Conservation (phyloP, 2,113 vertebrate species). For the Halichoeres trimaculatus region DNA sequence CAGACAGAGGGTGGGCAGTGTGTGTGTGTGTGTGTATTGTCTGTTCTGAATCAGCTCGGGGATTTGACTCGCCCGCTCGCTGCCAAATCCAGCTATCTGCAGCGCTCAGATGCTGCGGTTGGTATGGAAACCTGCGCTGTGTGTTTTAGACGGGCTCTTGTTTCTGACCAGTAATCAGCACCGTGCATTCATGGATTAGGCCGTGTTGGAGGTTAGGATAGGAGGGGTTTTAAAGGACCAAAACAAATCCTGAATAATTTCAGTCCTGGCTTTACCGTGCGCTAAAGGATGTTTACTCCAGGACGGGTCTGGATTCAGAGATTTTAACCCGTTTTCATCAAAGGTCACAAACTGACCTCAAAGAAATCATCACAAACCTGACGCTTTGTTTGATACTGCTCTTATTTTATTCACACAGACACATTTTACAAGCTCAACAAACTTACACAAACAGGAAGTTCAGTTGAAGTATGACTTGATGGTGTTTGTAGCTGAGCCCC, state of each 20-base stretch:
- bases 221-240: slow-evolving; percentile 51
- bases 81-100: slow-evolving; percentile 87
- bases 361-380: too few relatives aligned
- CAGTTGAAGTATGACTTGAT: too few relatives aligned
- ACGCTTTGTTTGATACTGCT: too few relatives aligned
- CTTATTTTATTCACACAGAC: too few relatives aligned
- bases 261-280: slow-evolving; percentile 19
- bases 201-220: slow-evolving; percentile 64
- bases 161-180: slow-evolving; percentile 81
- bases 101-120: slow-evolving; percentile 80
- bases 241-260: slow-evolving; percentile 68
- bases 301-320: background rate
- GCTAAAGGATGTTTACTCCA: slow-evolving; percentile 13
- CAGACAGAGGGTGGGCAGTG: slow-evolving; percentile 39
- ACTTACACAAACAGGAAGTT: too few relatives aligned
- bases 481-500: too few relatives aligned
- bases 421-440: too few relatives aligned
- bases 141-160: slow-evolving; percentile 78
- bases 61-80: slow-evolving; percentile 80
- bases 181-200: slow-evolving; percentile 78
- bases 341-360: too few relatives aligned
- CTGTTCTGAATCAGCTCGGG: slow-evolving; percentile 73
- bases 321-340: background rate
- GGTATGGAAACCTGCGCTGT: slow-evolving; percentile 82
- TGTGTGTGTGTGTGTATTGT: slow-evolving; percentile 65